A percentile compares a stretch with the other conserved stretches of the same genome.
Conservation (phyloP, 2,113 vertebrate species). For the Indicator indicator region DNA sequence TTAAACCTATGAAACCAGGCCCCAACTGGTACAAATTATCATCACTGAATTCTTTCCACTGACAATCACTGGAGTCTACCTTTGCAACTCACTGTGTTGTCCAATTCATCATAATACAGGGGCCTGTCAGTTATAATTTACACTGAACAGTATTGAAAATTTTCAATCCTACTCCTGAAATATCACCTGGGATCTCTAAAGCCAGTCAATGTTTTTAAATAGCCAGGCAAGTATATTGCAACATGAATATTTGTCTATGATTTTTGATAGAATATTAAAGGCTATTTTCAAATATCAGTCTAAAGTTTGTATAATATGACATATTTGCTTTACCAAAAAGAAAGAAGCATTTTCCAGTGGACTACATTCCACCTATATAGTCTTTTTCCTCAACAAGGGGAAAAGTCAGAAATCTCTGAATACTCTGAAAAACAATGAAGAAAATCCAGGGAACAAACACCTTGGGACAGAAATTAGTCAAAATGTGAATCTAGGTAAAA, state of each 20-base stretch:
- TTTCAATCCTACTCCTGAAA: not conserved
- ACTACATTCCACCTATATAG: not conserved
- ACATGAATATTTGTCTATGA: not conserved
- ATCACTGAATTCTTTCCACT: not conserved
- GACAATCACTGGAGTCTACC: not conserved
- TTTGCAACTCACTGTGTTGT: not conserved
- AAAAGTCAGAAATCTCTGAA: not conserved
- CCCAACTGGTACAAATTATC: not conserved
- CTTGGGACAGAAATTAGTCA: not conserved
- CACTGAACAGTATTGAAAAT: not conserved
- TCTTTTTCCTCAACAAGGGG: not conserved
- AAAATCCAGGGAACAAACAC: not conserved
- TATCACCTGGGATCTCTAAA: not conserved
- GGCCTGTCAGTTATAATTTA: not conserved
- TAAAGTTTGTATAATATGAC: not conserved
- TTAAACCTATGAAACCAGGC: not conserved
- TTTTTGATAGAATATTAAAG: not conserved
- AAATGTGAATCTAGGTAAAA: not conserved
- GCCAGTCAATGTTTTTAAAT: not conserved
- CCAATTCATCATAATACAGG: not conserved
- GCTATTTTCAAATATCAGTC: not conserved
- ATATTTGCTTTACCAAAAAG: not conserved
- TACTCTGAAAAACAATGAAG: not conserved
- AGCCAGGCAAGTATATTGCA: accelerated
- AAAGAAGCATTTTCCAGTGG: not conserved